Percentiles rank a stretch among this genome's conserved stretches.
phyloP scores from a whole-genome alignment of 2,888 invertebrate genomes.

The Stenotaenia linearis region DNA sequence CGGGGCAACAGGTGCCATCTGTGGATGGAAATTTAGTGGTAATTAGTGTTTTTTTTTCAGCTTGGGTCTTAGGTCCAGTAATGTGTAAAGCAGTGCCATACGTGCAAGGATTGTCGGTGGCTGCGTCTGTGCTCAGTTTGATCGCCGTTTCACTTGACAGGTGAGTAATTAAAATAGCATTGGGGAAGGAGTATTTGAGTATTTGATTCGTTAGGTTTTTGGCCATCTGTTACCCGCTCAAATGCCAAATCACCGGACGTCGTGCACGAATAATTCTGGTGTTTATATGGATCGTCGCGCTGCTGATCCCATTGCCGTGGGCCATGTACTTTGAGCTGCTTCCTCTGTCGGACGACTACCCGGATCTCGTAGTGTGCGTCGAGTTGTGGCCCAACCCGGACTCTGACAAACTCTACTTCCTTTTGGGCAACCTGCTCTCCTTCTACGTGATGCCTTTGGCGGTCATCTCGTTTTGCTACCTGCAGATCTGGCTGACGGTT shows the following conservation, averaged over 20 bases:
- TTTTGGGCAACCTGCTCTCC: conserved; percentile 78
- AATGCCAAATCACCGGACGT: conserved; percentile 81
- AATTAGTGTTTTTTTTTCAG: conserved; percentile 52
- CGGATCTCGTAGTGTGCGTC: conserved; percentile 33
- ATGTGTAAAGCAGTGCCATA: conserved; percentile 96
- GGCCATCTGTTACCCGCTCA: conserved; percentile 91
- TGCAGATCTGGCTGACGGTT: conserved; percentile 84
- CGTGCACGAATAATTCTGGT: conserved; percentile 81
- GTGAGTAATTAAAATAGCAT: too few species aligned
- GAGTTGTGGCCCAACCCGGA: conserved; percentile 70
- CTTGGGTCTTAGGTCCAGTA: conserved; percentile 90
- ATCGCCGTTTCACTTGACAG: conserved; percentile 85
- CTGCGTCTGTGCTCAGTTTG: conserved; percentile 90
- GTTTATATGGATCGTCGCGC: conserved; percentile 81
- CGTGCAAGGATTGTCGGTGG: conserved; percentile 89
- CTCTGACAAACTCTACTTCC: conserved; percentile 76
- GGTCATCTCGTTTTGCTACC: conserved; percentile 84
- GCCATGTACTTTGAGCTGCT: conserved; percentile 71
- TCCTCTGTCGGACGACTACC: conserved; percentile 14
- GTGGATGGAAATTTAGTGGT: background rate
- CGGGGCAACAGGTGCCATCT: conserved; percentile 21
- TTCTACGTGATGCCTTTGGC: conserved; percentile 88
- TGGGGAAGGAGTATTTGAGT: too few species aligned
- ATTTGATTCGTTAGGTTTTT: conserved; percentile 66
- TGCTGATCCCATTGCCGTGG: conserved; percentile 82